Evolutionary conservation across 1,140 invertebrate genomes (phyloP).

Genomic region (Scylla paramamosain): DNA sequence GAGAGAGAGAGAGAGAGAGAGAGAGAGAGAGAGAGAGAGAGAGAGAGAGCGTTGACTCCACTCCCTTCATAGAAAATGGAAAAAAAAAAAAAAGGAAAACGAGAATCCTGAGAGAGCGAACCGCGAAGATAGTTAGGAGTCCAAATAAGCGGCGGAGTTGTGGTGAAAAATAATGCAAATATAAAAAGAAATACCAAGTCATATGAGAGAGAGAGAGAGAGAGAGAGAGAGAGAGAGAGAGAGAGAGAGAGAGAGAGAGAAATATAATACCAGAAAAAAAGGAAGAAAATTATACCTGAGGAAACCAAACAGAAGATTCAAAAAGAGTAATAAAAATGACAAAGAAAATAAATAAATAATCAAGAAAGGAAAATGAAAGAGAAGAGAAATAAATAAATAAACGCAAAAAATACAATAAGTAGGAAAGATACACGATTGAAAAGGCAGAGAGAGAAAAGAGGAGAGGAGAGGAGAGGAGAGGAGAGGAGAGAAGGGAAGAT

Average conservation of each 20-base stretch:
- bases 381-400: background rate
- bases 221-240: background rate
- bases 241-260: background rate
- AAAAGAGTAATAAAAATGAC: background rate
- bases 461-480: background rate
- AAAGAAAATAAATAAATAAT: background rate
- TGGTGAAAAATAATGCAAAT: too few relatives aligned
- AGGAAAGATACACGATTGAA: background rate
- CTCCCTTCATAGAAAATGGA: too few relatives aligned
- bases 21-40: background rate
- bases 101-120: too few relatives aligned
- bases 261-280: too few relatives aligned
- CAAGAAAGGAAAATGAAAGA: background rate
- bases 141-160: too few relatives aligned
- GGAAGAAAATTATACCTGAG: too few relatives aligned
- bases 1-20: background rate
- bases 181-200: too few relatives aligned
- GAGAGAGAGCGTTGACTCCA: too few relatives aligned
- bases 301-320: background rate
- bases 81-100: too few relatives aligned
- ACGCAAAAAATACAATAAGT: background rate
- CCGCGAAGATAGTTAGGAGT: too few relatives aligned
- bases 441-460: background rate
- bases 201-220: background rate
- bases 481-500: background rate